Percentiles rank a stretch among this genome's conserved stretches.
Conservation (phyloP, 2,113 vertebrate species). For the Pachyramphus minor region DNA sequence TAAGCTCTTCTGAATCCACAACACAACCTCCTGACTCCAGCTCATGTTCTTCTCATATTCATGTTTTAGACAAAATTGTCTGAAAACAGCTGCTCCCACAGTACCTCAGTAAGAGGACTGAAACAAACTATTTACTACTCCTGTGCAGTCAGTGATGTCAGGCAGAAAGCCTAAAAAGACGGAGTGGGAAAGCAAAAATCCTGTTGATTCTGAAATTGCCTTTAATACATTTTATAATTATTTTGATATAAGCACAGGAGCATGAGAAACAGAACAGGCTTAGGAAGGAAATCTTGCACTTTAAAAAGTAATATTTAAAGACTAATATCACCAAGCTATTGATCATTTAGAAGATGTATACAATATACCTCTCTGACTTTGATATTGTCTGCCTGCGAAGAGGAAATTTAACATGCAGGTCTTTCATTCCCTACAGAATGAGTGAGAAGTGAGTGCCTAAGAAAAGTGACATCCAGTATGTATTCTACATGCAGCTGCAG, state of each 20-base stretch:
- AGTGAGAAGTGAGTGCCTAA: not conserved
- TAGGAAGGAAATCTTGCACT: not conserved
- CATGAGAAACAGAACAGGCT: not conserved
- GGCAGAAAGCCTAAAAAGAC: not conserved
- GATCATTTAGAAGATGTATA: not conserved
- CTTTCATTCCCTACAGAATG: not conserved
- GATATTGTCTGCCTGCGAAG: not conserved
- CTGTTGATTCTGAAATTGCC: not conserved
- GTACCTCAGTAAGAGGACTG: not conserved
- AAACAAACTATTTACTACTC: not conserved
- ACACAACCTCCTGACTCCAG: not conserved
- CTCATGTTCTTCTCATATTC: not conserved
- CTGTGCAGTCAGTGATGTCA: not conserved
- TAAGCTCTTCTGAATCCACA: not conserved
- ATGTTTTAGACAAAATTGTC: not conserved
- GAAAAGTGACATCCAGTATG: not conserved
- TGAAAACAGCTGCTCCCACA: not conserved
- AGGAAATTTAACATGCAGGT: not conserved
- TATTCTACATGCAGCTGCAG: not conserved
- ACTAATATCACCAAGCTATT: not conserved
- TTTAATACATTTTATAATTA: not conserved
- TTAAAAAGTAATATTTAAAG: not conserved
- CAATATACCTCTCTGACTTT: not conserved
- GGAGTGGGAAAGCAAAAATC: not conserved
- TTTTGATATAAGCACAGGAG: not conserved